Evolutionary conservation across 1,140 invertebrate genomes (phyloP).

Genomic region (Drosophila hydei): DNA sequence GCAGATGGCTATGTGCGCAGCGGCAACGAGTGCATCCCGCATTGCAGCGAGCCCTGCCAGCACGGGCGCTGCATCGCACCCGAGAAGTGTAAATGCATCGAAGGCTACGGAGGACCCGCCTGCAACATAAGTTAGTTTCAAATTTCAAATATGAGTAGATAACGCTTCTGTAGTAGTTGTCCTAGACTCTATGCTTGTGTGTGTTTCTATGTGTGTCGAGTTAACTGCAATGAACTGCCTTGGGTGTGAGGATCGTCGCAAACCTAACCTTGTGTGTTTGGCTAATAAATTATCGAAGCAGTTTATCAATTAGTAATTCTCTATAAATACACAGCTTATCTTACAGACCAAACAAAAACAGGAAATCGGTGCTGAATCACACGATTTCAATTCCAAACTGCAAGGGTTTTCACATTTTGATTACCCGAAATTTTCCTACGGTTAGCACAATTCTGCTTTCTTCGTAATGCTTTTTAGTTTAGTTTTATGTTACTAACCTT

Average conservation of each 20-base stretch:
- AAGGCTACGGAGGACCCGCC: constrained; percentile 93
- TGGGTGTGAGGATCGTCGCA: constrained; percentile 34
- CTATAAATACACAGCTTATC: too few relatives aligned
- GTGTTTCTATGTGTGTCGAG: constrained; percentile 31
- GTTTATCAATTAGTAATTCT: too few relatives aligned
- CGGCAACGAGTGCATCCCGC: constrained; percentile 89
- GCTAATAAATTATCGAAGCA: too few relatives aligned
- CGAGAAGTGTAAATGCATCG: constrained; percentile 93
- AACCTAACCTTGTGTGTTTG: background rate
- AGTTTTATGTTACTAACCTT: constrained; percentile 31
- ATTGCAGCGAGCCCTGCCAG: constrained; percentile 92
- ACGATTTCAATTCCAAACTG: too few relatives aligned
- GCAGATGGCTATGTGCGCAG: constrained; percentile 89
- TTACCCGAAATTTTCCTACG: constrained; percentile 17
- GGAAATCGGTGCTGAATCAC: too few relatives aligned
- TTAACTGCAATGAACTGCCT: constrained; percentile 55
- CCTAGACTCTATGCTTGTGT: constrained; percentile 25
- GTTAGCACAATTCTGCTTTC: constrained; percentile 14
- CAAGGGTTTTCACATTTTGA: constrained; percentile 41
- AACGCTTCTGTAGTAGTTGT: background rate
- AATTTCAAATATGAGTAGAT: constrained; percentile 33
- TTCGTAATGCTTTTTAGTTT: constrained; percentile 5
- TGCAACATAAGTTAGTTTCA: constrained; percentile 93
- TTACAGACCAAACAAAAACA: too few relatives aligned
- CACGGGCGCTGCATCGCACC: constrained; percentile 94